Evolutionary conservation across 2,797 vertebrate genomes (phyloP).

Genomic region (Xiphophorus birchmanni): DNA sequence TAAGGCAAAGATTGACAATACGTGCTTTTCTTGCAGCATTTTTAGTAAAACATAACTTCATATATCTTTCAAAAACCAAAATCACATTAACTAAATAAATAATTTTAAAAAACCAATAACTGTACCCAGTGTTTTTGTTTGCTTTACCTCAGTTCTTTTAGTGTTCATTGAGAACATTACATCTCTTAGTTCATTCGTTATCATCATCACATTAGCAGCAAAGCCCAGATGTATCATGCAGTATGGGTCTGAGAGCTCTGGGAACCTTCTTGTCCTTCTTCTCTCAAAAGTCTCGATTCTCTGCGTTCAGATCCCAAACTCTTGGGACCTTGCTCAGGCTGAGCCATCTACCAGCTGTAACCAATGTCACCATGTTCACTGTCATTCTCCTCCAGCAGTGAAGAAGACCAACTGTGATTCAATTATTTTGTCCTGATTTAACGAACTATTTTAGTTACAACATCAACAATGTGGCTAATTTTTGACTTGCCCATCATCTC

Average conservation of each 20-base stretch:
- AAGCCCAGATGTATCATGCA: too few relatives aligned
- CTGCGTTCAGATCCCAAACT: neutral
- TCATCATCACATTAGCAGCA: too few relatives aligned
- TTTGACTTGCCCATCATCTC: neutral
- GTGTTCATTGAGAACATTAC: too few relatives aligned
- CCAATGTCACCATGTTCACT: neutral
- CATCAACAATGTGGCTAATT: neutral
- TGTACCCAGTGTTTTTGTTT: too few relatives aligned
- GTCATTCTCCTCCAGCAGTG: neutral
- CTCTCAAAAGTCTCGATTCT: neutral
- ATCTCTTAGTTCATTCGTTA: too few relatives aligned
- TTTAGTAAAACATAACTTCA: neutral
- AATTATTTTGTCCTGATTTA: neutral
- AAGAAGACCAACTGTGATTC: neutral
- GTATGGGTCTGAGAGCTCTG: too few relatives aligned
- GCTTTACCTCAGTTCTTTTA: too few relatives aligned
- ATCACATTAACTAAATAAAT: too few relatives aligned
- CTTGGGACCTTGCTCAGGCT: neutral
- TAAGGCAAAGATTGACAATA: neutral
- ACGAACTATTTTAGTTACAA: neutral
- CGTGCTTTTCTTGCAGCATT: neutral
- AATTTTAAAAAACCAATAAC: too few relatives aligned
- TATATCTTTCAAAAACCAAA: too few relatives aligned
- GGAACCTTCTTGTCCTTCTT: neutral
- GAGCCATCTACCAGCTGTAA: neutral